Evolutionary conservation across 2,888 invertebrate genomes (phyloP), one percentile per base, ranked within the genome.

Genomic region (Erebia epiphron): DNA sequence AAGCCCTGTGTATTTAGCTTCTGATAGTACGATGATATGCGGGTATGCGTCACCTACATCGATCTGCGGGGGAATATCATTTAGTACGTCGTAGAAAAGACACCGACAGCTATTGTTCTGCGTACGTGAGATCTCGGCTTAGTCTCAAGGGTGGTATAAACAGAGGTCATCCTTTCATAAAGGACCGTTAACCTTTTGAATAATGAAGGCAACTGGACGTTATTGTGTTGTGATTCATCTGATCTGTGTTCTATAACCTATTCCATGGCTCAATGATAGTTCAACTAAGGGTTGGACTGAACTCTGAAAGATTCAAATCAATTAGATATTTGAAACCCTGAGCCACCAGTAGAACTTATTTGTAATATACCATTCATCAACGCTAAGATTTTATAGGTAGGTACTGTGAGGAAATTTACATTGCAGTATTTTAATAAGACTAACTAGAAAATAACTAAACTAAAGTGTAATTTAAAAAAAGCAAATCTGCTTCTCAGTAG

Each of bases 41-140:
- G 76, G 77, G 79, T 78, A 80, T 86, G 85, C 85, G 87, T 89
- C 87, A 87, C 80, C 77, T 71, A 72, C 77, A 86, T 86, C 81
- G 85, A 85, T 84, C 70, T 60, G 67, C 57, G 60, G 62, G 63
- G 50, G 63, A 68, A 67, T 57, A 62, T 43, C 16, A 67, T 52
- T 52, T 68, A 21, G 57, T 68, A 58, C 65, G 60, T 46, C 41
- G 46, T 50, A 41, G 58, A 66, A 66, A 61, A 14, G 11, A 26
- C 56, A 26, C 10, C 52, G 70, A 18, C 52, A 66, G 54, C 54
- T 52, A 68, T 68, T 64, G 57, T 70, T 71, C 43, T 63, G 26
- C 52, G 58, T 65, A 64, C 52, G 58, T 57, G 57, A 63, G 70
- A 67, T 71, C 71, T 57, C 61, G 65, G 50, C 56, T 61, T 62